A percentile compares a stretch with the other conserved stretches of the same genome.
These are phyloP conservation scores for Acrocephalus arundinaceus DNA, from an alignment of 2,113 vertebrate genomes.

Conservation along the genomic window DNA sequence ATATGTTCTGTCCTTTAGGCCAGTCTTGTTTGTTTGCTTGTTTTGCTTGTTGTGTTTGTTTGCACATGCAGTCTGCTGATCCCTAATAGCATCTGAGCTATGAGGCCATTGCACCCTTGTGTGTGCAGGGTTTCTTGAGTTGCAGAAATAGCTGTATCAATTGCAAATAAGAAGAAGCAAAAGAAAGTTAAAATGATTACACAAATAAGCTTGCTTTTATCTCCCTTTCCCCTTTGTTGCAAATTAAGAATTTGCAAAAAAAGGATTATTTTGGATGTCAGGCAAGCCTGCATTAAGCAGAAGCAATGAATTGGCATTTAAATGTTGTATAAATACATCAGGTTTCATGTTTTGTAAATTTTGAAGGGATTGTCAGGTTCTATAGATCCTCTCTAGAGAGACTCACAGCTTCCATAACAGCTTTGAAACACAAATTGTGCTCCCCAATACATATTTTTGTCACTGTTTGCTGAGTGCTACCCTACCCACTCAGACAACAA, in stretches of 20 bases:
- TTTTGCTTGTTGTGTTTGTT: background rate
- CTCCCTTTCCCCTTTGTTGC: background rate
- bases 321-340: background rate
- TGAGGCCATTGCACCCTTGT: background rate
- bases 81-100: background rate
- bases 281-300: background rate
- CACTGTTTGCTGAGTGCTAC: background rate
- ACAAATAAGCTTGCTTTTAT: background rate
- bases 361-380: background rate
- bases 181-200: background rate
- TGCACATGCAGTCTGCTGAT: background rate
- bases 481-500: background rate
- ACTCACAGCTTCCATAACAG: background rate
- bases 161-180: background rate
- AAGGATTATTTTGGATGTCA: background rate
- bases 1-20: background rate
- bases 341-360: background rate
- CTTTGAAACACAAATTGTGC: background rate
- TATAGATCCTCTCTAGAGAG: background rate
- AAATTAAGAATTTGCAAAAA: background rate
- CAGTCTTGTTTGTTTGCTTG: background rate
- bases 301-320: background rate
- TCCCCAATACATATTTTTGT: background rate
- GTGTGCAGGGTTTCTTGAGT: rapidly evolving
- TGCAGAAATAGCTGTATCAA: background rate